These are phyloP conservation scores for Reticulitermes lucifugus DNA, from an alignment of 2,888 invertebrate genomes.

Conservation along the genomic window DNA sequence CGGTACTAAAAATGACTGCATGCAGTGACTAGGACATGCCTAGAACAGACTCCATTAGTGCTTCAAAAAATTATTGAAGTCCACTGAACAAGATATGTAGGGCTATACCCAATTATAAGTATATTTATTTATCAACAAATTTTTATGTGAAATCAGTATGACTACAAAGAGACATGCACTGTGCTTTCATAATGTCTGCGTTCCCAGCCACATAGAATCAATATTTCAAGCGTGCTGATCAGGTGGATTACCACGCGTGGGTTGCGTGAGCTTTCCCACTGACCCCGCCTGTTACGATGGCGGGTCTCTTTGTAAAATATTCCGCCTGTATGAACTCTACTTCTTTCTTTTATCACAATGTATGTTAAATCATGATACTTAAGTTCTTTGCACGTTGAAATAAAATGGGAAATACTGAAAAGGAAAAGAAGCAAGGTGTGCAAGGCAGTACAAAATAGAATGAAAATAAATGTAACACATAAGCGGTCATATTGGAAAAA, in stretches of 20 bases:
- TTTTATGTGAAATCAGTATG: neutral
- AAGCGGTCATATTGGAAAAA: neutral
- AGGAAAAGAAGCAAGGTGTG: neutral
- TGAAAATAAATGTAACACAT: neutral
- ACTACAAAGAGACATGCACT: neutral
- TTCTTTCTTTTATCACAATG: neutral
- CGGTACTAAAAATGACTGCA: too few relatives aligned
- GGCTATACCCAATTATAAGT: neutral
- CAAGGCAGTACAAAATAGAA: neutral
- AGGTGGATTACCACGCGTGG: neutral
- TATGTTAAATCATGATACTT: neutral
- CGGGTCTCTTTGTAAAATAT: neutral
- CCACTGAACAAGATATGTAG: neutral
- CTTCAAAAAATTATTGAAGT: neutral
- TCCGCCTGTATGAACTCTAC: neutral
- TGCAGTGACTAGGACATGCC: too few relatives aligned
- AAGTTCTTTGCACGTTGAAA: neutral
- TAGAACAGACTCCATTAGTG: neutral
- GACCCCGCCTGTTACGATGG: neutral
- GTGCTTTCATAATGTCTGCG: neutral
- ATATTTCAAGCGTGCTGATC: neutral
- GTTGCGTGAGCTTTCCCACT: neutral
- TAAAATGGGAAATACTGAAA: neutral
- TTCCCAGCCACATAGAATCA: neutral
- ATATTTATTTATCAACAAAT: neutral